Base-by-base conservation (phyloP, 2,797 vertebrate species). In the Crax fasciolata region DNA sequence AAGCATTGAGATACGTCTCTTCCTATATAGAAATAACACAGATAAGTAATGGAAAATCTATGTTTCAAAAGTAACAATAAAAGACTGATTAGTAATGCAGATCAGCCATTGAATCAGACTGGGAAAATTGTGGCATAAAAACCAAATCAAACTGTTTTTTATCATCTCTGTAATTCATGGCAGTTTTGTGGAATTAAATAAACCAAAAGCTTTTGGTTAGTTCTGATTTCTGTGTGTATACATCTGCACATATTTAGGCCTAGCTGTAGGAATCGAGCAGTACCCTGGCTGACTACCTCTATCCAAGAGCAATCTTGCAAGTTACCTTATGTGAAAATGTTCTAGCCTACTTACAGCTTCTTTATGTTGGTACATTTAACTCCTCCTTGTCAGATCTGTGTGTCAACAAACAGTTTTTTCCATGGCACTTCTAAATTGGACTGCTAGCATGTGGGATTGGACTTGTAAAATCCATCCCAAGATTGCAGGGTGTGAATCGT, bases 31-130 rank as follows among this genome's bases (percentile, higher is more conserved):
- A 44, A 86, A n/a, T 24, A 32, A 48, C 19, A 10, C 9, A 58
- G 32, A 28, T 6, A 76, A 67, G 13, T 20, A 63, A 54, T 54
- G 38, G 59, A 75, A 85, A 75, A 59, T 12, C 13, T 13, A 18
- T 24, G 28, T 86, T 85, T 77, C 43, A n/a, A 30, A 88, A 91
- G 49, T 54, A 74, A 19, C 20, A 52, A 12, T 11, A 59, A 70
- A 66, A 59, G 39, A 39, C 72, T 87, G 20, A 82, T 95, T 24
- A 92, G 74, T 84, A 76, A 84, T 87, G 72, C 30, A 83, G 51
- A 85, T 66, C 59, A 87, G 67, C 43, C 44, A 30, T 77, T 91
- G 63, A 91, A 73, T 89, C 32, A 43, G 30, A 15, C 28, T 73
- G 41, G 43, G 78, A 84, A 87, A 90, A 79, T 89, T 6, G 6